Base-by-base conservation (phyloP, 2,113 vertebrate genomes). In the Dasyornis broadbenti region DNA sequence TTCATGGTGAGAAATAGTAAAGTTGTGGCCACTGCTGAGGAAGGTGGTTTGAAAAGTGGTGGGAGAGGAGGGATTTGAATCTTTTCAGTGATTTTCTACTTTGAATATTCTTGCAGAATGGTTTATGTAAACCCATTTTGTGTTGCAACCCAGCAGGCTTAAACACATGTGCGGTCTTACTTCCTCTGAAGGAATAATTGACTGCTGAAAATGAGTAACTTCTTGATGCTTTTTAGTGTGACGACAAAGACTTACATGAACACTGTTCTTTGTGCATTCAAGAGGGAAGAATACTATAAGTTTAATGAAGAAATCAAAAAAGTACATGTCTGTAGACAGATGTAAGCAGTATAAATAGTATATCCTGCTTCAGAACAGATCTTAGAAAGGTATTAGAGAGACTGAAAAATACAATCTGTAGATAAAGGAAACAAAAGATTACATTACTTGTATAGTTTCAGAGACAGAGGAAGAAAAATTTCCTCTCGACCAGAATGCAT, bases 131-230 rank as follows among this genome's bases (percentile, higher is more conserved):
- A 56, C 24, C 22, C 22, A 6, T 68, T 96, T 75, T 44, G 28
- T 0, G 0, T 71, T 73, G 47, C 50, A 53, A 4, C 65, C 24
- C 11, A 54, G 15, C 17, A 57, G 18, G 50, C 23, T 71, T 63
- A 61, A 82, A 47, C 8, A 9, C 10, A 1, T 13, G 7, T 52
- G 20, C 20, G 16, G 16, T 3, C 24, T 69, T 56, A 13, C 15
- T 82, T 86, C 53, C 31, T 61, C 20, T 35, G 7, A 72, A 28
- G 40, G 42, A 65, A 27, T 47, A 80, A 56, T 14, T 83, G 69
- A 31, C 22, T 63, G 18, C 40, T 72, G 54, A 76, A 47, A 40
- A 60, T 44, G 9, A 56, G 4, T 53, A 80, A 20, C 39, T 82
- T 76, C n/a, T 61, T 44, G n/a, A 7, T 72, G 14, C 14, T 28